Evolutionary conservation across 2,888 invertebrate genomes (phyloP).

Genomic region (Catocala nupta): DNA sequence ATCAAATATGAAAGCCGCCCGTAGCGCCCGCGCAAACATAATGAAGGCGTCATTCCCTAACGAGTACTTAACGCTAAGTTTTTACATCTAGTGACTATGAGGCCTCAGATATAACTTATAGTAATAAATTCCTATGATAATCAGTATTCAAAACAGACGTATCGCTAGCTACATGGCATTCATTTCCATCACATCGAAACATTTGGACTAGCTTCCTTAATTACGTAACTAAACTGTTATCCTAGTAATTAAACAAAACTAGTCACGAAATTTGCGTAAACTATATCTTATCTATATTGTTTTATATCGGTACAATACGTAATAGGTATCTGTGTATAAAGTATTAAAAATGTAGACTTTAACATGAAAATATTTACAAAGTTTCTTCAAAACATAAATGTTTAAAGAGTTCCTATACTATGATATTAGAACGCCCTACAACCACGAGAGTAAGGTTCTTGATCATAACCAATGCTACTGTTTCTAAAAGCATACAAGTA

Average conservation of each 20-base stretch:
- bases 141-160: conserved; percentile 59
- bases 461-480: conserved; percentile 28
- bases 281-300: conserved; percentile 59
- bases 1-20: conserved; percentile 41
- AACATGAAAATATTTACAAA: conserved; percentile 72
- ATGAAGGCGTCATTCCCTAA: conserved; percentile 48
- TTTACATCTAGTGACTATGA: conserved; percentile 54
- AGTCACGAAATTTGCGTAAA: conserved; percentile 75
- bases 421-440: conserved; percentile 28
- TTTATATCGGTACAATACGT: conserved; percentile 68
- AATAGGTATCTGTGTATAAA: conserved; percentile 63
- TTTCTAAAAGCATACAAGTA: conserved; percentile 20
- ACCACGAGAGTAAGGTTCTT: conserved; percentile 24
- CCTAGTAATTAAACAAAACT: conserved; percentile 85
- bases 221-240: conserved; percentile 78
- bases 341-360: conserved; percentile 67
- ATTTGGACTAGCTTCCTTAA: conserved; percentile 87
- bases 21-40: conserved; percentile 54
- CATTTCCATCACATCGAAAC: conserved; percentile 83
- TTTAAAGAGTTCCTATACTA: conserved; percentile 25
- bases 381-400: conserved; percentile 32
- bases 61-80: conserved; percentile 51
- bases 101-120: conserved; percentile 47
- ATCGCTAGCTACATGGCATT: conserved; percentile 80
- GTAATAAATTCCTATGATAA: conserved; percentile 55